Conservation (phyloP, 2,888 invertebrate species). For the Agrilus biguttatus region DNA sequence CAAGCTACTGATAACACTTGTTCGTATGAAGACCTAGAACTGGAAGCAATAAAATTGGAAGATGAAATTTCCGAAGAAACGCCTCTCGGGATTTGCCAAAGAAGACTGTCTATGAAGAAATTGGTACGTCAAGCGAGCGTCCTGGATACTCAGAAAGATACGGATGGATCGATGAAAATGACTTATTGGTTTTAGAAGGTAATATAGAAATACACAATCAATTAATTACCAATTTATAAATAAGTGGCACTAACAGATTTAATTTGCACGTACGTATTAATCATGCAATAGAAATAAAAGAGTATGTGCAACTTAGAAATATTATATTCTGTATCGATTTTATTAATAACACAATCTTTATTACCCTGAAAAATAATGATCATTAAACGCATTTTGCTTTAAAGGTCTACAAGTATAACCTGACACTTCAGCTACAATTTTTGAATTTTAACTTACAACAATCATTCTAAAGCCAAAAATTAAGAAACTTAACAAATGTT, state of each 20-base stretch:
- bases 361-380: no score
- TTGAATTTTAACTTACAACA: no score
- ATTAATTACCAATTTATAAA: neutral
- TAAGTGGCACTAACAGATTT: neutral
- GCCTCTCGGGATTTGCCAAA: slow-evolving; percentile 25
- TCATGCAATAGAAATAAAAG: no score
- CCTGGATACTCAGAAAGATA: slow-evolving; percentile 68
- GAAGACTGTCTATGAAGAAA: slow-evolving; percentile 48
- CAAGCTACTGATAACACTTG: slow-evolving; percentile 26
- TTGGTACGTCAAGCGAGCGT: slow-evolving; percentile 65
- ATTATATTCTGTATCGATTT: no score
- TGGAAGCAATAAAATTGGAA: slow-evolving; percentile 29
- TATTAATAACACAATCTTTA: no score
- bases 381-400: no score
- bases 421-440: no score
- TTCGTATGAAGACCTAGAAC: slow-evolving; percentile 63
- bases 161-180: slow-evolving; percentile 68
- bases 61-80: slow-evolving; percentile 34
- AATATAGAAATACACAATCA: neutral
- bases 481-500: no score
- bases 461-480: no score
- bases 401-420: no score
- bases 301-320: no score
- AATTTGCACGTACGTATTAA: neutral
- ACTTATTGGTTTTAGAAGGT: slow-evolving; percentile 67